Percentiles rank a stretch among this genome's conserved stretches.
These are phyloP conservation scores for Ophthalmolycus amberensis DNA, from an alignment of 2,113 vertebrate genomes.

Conservation along the genomic window DNA sequence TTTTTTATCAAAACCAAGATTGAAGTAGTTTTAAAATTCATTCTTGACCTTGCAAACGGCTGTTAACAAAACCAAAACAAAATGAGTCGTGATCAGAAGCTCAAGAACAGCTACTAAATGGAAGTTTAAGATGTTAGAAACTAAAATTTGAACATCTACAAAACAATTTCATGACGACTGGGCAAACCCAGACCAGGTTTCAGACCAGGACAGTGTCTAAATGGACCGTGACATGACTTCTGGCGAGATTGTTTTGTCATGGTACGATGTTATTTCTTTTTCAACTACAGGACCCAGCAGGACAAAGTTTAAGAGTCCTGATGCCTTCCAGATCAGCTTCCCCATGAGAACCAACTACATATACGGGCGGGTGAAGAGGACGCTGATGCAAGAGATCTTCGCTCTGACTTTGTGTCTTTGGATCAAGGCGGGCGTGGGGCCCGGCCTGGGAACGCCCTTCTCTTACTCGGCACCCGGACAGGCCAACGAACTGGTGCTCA, in stretches of 20 bases:
- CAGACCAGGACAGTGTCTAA: neutral
- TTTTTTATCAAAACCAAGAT: neutral
- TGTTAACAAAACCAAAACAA: neutral
- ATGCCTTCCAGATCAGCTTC: constrained; percentile 84
- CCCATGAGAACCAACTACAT: constrained; percentile 86
- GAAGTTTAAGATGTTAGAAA: neutral
- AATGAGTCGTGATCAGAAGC: neutral
- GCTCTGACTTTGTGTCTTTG: constrained; percentile 85
- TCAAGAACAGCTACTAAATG: neutral
- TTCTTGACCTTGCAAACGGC: neutral
- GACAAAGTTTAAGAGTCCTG: constrained; percentile 53
- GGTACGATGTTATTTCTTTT: neutral
- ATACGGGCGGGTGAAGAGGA: constrained; percentile 81
- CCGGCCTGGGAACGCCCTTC: constrained; percentile 82
- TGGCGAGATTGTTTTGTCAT: neutral
- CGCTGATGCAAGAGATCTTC: constrained; percentile 83
- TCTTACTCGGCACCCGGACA: constrained; percentile 85
- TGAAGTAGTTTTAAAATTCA: neutral
- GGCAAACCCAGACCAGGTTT: no score
- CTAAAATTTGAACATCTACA: neutral
- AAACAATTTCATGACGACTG: neutral
- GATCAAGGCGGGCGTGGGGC: constrained; percentile 76
- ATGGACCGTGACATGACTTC: neutral
- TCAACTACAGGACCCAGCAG: constrained; percentile 68
- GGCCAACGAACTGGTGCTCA: constrained; percentile 86